phyloP scores from a whole-genome alignment of 2,797 vertebrate species.

The Euthynnus affinis region DNA sequence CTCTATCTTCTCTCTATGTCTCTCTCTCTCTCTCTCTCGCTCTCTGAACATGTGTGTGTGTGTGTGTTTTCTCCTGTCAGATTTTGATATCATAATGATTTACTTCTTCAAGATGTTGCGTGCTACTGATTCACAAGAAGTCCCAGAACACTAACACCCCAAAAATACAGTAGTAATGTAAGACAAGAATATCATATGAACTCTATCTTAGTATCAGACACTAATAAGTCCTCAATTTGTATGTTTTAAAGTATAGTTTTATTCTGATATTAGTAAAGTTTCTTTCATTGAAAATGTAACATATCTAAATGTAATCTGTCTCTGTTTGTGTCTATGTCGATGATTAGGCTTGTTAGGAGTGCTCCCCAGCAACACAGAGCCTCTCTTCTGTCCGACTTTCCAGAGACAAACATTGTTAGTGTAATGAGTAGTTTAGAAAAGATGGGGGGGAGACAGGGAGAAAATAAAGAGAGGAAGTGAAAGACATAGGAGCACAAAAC shows the following conservation, averaged over 20 bases:
- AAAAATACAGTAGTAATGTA: background rate
- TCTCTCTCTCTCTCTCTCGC: slow-evolving; percentile 7
- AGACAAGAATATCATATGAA: background rate
- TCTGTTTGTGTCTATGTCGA: slow-evolving; percentile 12
- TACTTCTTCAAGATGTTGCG: slow-evolving; percentile 20
- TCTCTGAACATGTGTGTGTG: slow-evolving; percentile 23
- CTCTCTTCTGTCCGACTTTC: slow-evolving; percentile 17
- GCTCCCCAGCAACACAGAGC: background rate
- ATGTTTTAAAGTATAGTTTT: background rate
- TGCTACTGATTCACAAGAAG: slow-evolving; percentile 16
- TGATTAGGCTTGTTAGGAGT: slow-evolving; percentile 11
- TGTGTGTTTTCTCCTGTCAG: slow-evolving; percentile 32
- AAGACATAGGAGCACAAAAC: slow-evolving; percentile 43
- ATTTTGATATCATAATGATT: slow-evolving; percentile 44
- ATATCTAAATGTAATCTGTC: background rate
- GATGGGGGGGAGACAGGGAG: slow-evolving; percentile 9
- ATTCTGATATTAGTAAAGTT: background rate
- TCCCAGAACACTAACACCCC: slow-evolving; percentile 1
- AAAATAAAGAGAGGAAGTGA: slow-evolving; percentile 33
- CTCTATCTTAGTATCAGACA: background rate
- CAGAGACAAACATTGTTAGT: slow-evolving; percentile 45
- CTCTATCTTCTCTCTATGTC: slow-evolving; percentile 24
- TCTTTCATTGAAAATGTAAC: background rate
- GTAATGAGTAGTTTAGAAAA: slow-evolving; percentile 49
- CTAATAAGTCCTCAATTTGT: background rate